Evolutionary conservation across 2,113 vertebrate genomes (phyloP).

Genomic region (Hiodon tergisus): DNA sequence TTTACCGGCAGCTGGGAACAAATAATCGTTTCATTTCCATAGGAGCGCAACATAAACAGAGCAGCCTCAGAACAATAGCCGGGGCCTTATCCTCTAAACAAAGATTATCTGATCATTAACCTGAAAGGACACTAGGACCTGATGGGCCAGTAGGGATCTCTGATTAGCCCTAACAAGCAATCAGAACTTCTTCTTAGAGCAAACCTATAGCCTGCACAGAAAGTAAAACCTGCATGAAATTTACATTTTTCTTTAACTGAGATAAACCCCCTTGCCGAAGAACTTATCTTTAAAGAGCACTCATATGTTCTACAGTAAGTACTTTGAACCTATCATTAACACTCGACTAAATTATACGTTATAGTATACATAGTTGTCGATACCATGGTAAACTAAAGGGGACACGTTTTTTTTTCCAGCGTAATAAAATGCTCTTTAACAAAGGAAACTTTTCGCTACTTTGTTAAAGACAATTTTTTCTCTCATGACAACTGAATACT

Average conservation of each 20-base stretch:
- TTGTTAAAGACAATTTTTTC: no score
- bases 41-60: conserved; percentile 26
- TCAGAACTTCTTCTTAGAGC: conserved; percentile 4
- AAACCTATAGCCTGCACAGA: conserved; percentile 1
- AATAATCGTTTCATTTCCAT: conserved; percentile 27
- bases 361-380: no score
- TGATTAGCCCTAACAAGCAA: neutral
- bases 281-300: no score
- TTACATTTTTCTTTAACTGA: no score
- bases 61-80: conserved; percentile 2
- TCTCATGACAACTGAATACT: no score
- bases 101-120: conserved; percentile 21
- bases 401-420: neutral
- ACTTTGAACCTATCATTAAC: no score
- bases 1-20: conserved; percentile 19
- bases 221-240: no score
- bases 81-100: conserved; percentile 20
- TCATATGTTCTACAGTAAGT: no score
- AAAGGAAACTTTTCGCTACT: no score
- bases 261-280: no score
- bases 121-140: conserved; percentile 11
- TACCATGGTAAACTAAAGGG: neutral
- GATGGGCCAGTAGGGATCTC: conserved; percentile 15
- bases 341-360: no score
- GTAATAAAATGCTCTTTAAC: no score